These are phyloP conservation scores for Amphimedon queenslandica DNA, from an alignment of 37 sponge, comb jelly and placozoan species.

Conservation along the genomic window DNA sequence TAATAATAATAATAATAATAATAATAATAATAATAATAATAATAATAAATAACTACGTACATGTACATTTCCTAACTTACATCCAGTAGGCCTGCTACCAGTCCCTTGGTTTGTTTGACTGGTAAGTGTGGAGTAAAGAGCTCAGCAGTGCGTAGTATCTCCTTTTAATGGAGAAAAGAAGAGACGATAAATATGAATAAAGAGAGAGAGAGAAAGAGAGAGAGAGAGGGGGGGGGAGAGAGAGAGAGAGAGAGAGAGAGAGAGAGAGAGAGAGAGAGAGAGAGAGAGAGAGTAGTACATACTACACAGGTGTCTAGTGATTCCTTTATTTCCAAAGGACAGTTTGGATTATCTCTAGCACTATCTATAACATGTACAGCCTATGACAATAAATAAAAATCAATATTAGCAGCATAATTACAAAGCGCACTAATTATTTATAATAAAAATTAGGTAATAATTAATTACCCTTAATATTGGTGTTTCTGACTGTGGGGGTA, in stretches of 20 bases:
- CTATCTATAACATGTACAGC: constrained; percentile 11
- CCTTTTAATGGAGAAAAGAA: constrained; percentile 11
- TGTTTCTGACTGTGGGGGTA: no score
- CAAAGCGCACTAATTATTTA: no score
- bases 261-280: not conserved
- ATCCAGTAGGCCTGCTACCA: constrained; percentile 14
- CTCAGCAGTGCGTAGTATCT: constrained; percentile 14
- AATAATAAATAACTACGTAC: not conserved
- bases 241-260: not conserved
- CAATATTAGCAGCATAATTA: no score
- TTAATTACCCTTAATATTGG: no score
- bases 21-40: no score
- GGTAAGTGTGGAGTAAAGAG: constrained; percentile 9
- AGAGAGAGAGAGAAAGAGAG: not conserved
- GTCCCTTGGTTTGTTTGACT: not conserved
- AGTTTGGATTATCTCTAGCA: constrained; percentile 25
- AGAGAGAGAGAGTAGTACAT: not conserved
- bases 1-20: no score
- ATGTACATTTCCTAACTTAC: constrained; percentile 7
- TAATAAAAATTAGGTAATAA: no score
- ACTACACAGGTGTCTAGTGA: constrained; percentile 33
- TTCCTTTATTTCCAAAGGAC: constrained; percentile 25
- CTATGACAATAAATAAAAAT: constrained; percentile 1
- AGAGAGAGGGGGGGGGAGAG: not conserved
- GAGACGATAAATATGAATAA: not conserved